Base-by-base conservation (phyloP, 1,140 invertebrate genomes). In the Ptiloglossa arizonensis region DNA sequence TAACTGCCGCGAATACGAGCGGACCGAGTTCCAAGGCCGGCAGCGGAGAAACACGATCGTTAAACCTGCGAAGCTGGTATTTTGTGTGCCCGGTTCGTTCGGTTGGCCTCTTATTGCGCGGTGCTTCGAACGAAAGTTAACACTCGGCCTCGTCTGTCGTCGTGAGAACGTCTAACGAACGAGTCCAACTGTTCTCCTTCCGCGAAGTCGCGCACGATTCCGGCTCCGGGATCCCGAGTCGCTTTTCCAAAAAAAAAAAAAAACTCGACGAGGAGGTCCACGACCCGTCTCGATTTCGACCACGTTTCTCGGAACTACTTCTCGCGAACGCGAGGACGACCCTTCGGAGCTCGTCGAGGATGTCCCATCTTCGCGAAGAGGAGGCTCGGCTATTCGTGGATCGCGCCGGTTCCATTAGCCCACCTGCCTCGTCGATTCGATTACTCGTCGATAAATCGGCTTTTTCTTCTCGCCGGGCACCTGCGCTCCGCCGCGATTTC, bases 1-100 rank as follows among this genome's bases (percentile, higher is more conserved):
- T 82, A 90, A 89, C 81, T 64, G 57, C 54, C 38, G 78, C 60
- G 82, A 84, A 85, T 75, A 82, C 59, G 60, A 75, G 67, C 60
- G 69, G 68, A 85, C 85, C 74, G 78, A 71, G 54, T 83, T 80
- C 86, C 89, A 90, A 90, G 89, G 87, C 71, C 88, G 76, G 48
- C 35, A 41, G n/a, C 52, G 32, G 52, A 88, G 83, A 89, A 87
- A 85, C 80, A 82, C 76, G 85, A 87, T 80, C 82, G 78, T 75
- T 87, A 82, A 87, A 82, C 71, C 72, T 80, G 74, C 74, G 66
- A 74, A 69, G 75, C 71, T 73, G 69, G 76, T 80, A 80, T 86
- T 86, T 81, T 63, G 69, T 77, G 44, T 60, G 69, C 62, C 62
- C 59, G 44, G 50, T 15, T 32, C 38, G 70, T 64, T 69, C 59